These are phyloP conservation scores for Mesoligia furuncula DNA, from an alignment of 2,888 invertebrate species.

Conservation along the genomic window DNA sequence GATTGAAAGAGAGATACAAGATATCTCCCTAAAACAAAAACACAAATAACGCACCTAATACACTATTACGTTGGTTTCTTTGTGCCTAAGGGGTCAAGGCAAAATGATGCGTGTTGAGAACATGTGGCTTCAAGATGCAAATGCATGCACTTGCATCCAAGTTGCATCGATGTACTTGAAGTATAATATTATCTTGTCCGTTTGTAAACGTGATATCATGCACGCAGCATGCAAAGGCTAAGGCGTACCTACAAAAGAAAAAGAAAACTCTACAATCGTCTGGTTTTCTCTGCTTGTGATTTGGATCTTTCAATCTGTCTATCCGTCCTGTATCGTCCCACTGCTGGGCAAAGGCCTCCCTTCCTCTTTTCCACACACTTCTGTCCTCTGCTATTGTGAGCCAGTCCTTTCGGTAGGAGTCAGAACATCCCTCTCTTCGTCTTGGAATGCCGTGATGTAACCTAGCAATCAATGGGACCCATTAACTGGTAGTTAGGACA, in stretches of 20 bases:
- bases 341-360: not conserved
- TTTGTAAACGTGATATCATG: conserved; percentile 18
- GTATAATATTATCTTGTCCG: conserved; percentile 8
- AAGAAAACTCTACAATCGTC: not conserved
- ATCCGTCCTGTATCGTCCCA: not conserved
- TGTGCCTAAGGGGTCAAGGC: conserved; percentile 21
- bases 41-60: not conserved
- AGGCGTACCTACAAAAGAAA: not conserved
- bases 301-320: not conserved
- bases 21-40: too few relatives aligned
- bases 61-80: not conserved
- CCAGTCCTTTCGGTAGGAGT: not conserved
- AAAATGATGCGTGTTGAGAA: not conserved
- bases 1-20: too few relatives aligned
- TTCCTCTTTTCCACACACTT: too few relatives aligned
- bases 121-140: conserved; percentile 26
- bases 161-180: conserved; percentile 15
- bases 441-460: not conserved
- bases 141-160: conserved; percentile 11
- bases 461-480: too few relatives aligned
- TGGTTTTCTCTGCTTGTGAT: too few relatives aligned
- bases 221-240: not conserved
- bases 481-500: too few relatives aligned
- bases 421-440: not conserved
- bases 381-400: not conserved